These are phyloP conservation scores for Tympanoctomys barrerae DNA, from an alignment of 2,797 vertebrate genomes.

Conservation along the genomic window DNA sequence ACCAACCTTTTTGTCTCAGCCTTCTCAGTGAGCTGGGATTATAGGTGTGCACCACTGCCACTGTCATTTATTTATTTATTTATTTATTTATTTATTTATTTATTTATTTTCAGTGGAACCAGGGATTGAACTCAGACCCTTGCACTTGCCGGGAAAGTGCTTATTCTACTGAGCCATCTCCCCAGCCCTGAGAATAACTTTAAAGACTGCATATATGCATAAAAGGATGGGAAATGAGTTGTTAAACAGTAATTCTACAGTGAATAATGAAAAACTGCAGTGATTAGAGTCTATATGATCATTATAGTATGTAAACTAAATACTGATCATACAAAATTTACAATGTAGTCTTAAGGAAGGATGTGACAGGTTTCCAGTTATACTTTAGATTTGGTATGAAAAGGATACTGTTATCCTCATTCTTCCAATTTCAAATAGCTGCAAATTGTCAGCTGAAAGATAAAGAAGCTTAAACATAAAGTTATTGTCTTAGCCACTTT, in stretches of 20 bases:
- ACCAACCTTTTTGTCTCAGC: no score
- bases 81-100: no score
- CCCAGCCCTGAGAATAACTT: not conserved
- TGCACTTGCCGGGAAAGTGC: no score
- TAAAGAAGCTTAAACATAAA: constrained; percentile 6
- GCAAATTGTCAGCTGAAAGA: not conserved
- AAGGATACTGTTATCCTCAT: not conserved
- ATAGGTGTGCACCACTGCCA: no score
- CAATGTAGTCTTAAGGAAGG: not conserved
- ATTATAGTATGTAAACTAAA: constrained; percentile 10
- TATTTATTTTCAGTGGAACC: no score
- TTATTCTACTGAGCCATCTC: no score
- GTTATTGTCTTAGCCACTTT: not conserved
- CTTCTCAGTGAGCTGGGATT: no score
- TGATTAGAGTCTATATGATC: not conserved
- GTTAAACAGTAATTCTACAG: not conserved
- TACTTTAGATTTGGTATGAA: not conserved
- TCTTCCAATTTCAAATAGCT: not conserved
- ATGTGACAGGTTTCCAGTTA: not conserved
- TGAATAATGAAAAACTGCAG: not conserved
- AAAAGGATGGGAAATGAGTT: not conserved
- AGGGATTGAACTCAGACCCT: no score
- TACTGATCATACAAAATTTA: not conserved
- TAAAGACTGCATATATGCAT: not conserved
- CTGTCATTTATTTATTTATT: no score